Base-by-base conservation (phyloP, 2,113 vertebrate genomes). In the Rhegmatorhina hoffmannsi region DNA sequence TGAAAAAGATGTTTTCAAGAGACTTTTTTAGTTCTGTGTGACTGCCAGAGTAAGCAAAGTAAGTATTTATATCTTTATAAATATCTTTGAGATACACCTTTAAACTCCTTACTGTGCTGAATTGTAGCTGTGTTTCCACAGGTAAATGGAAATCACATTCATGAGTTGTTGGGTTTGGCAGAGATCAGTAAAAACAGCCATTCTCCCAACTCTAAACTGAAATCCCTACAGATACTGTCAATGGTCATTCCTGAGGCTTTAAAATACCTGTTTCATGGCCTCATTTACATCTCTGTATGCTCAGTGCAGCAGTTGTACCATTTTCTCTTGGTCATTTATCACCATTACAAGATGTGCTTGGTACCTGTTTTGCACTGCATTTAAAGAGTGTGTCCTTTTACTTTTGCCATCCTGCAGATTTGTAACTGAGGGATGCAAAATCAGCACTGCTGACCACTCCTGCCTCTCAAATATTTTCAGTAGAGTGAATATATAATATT, bases 1-100 rank as follows among this genome's bases (percentile, higher is more conserved):
- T 66, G 66, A 50, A 82, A 84, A 94, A 82, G 8, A 33, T 83
- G 44, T 75, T 92, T 78, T 36, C 44, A 72, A 84, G 89, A 46
- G 13, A 87, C 47, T 12, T 67, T 93, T 93, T 69, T 84, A 87
- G 52, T 93, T 81, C 56, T 74, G 10, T 74, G 55, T 68, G 38
- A 60, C 90, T 95, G 19, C 72, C 47, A 84, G 49, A 60, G 60
- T 75, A 93, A 90, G 81, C 72, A 91, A 87, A 87, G 83, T 84
- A 87, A 87, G 83, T 84, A 87, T 93, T 87, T 89, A 50, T 78
- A 18, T 74, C 53, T 78, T 49, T 86, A 53, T 60, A 92, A 74
- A 81, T 92, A 89, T 33, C 55, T 77, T 82, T 38, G 80, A 85
- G 62, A 49, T 75, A 58, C 49, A 87, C 26, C 52, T 95, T 93